These are phyloP conservation scores for Hylomyscus alleni DNA, from an alignment of 2,797 vertebrate species.

Conservation along the genomic window DNA sequence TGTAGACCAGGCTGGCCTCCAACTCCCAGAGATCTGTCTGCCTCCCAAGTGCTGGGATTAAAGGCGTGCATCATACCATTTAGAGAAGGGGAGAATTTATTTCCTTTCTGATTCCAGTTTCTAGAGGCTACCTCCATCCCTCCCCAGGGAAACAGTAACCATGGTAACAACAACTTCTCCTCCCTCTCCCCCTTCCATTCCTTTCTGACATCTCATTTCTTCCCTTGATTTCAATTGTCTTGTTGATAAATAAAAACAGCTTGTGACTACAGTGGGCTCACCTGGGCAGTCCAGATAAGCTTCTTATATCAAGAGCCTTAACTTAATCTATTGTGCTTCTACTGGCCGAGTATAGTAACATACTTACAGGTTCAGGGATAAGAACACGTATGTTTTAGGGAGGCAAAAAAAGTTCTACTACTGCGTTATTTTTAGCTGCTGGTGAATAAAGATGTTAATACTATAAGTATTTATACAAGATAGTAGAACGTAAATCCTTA, in stretches of 20 bases:
- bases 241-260: not conserved
- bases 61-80: not conserved
- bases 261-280: not conserved
- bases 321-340: not conserved
- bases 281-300: not conserved
- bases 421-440: not conserved
- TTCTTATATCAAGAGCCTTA: not conserved
- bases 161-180: not conserved
- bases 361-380: not conserved
- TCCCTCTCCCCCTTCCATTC: not conserved
- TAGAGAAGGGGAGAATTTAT: not conserved
- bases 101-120: not conserved
- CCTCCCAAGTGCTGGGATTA: not conserved
- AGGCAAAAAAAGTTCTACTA: not conserved
- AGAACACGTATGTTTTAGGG: not conserved
- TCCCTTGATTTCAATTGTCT: not conserved
- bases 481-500: slow-evolving; percentile 21
- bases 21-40: not conserved
- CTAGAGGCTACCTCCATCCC: not conserved
- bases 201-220: not conserved
- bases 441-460: slow-evolving; percentile 29
- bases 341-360: not conserved
- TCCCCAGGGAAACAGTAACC: not conserved
- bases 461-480: not conserved
- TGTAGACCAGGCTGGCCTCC: not conserved